Conservation (phyloP, 1,140 invertebrate genomes). For the Drosophila rhopaloa region DNA sequence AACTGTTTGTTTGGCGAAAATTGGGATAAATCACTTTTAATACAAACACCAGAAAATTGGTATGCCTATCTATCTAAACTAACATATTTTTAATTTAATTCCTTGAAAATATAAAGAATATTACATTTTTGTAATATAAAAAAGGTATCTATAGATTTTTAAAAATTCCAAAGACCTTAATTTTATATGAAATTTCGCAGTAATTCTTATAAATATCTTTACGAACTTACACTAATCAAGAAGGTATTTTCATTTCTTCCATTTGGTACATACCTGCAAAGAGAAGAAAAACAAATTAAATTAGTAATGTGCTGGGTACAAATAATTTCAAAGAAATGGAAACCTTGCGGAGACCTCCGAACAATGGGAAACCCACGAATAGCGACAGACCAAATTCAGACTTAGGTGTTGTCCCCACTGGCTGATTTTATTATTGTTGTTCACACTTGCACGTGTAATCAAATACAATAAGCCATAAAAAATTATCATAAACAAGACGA, state of each 20-base stretch:
- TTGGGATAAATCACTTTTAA: background rate
- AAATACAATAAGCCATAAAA: slow-evolving; percentile 81
- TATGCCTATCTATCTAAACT: no score
- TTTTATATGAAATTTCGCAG: no score
- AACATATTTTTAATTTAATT: no score
- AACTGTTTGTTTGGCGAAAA: slow-evolving; percentile 4
- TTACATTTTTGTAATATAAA: no score
- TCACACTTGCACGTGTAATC: slow-evolving; percentile 73
- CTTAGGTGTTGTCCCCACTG: slow-evolving; percentile 3
- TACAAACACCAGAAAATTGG: no score
- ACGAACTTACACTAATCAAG: slow-evolving; percentile 15
- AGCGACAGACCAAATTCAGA: slow-evolving; percentile 42
- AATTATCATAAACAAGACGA: slow-evolving; percentile 68
- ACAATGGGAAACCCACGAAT: slow-evolving; percentile 56
- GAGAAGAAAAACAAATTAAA: slow-evolving; percentile 19
- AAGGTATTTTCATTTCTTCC: background rate
- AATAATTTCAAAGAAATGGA: slow-evolving; percentile 33
- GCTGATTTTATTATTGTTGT: slow-evolving; percentile 50
- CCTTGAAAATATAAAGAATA: no score
- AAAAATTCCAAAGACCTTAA: no score
- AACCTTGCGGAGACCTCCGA: slow-evolving; percentile 14
- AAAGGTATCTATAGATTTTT: no score
- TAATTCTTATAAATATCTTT: background rate
- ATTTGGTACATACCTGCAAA: slow-evolving; percentile 58
- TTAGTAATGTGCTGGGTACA: slow-evolving; percentile 23